Percentiles rank a stretch among this genome's conserved stretches.
Evolutionary conservation across 2,888 invertebrate genomes (phyloP).

Genomic region (Oligia latruncula): DNA sequence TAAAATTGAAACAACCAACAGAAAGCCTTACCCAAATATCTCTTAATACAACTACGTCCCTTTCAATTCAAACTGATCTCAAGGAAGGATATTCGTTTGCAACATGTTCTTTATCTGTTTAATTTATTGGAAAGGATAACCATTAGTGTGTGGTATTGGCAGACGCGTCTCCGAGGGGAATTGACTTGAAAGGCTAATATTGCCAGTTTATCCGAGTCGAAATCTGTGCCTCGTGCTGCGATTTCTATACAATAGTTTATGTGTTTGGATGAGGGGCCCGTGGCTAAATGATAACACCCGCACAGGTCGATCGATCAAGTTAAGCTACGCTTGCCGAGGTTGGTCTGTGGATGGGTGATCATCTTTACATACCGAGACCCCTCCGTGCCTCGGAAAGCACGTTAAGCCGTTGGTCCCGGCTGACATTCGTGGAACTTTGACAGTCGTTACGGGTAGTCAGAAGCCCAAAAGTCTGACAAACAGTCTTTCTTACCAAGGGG

Average conservation of each 20-base stretch:
- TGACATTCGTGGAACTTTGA: too few species aligned
- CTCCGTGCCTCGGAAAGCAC: too few species aligned
- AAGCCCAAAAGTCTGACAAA: too few species aligned
- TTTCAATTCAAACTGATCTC: constrained; percentile 25
- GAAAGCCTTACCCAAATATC: constrained; percentile 3
- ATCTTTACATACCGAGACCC: too few species aligned
- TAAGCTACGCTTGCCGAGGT: too few species aligned
- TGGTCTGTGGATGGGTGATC: too few species aligned
- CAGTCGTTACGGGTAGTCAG: too few species aligned
- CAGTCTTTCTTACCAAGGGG: too few species aligned
- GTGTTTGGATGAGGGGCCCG: not conserved
- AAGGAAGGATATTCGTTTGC: constrained; percentile 62
- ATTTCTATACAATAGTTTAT: not conserved
- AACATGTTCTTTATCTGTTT: constrained; percentile 73
- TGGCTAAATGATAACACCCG: too few species aligned
- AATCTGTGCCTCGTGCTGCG: constrained; percentile 1
- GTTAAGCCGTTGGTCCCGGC: too few species aligned
- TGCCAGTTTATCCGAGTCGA: constrained; percentile 4
- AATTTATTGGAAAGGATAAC: constrained; percentile 75
- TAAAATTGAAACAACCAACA: too few species aligned
- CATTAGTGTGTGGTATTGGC: constrained; percentile 69
- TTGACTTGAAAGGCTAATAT: constrained; percentile 51
- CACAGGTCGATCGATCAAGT: too few species aligned
- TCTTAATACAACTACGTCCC: not conserved
- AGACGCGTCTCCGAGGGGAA: constrained; percentile 40